Evolutionary conservation across 2,797 vertebrate species (phyloP).

Genomic region (Petrocephalus schoutedeni): DNA sequence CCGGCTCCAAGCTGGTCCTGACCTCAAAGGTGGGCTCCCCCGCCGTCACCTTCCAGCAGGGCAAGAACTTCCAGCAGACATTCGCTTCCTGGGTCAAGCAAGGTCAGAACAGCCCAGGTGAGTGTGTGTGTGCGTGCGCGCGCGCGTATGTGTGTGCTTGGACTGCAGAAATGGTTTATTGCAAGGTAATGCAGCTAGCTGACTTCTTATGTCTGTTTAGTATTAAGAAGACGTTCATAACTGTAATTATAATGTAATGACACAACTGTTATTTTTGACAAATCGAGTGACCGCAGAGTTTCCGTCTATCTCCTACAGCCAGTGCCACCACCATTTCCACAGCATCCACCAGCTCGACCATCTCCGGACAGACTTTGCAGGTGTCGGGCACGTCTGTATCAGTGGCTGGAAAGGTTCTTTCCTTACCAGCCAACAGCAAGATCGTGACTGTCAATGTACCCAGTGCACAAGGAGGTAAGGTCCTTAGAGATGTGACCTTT

Average conservation of each 20-base stretch:
- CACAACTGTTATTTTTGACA: neutral
- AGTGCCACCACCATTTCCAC: constrained; percentile 76
- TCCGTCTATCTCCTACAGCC: constrained; percentile 69
- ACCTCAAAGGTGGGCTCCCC: constrained; percentile 84
- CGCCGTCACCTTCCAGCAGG: constrained; percentile 86
- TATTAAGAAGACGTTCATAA: neutral
- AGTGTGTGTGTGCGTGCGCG: constrained; percentile 25
- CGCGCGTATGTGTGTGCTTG: neutral
- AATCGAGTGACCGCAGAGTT: neutral
- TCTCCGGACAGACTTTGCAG: constrained; percentile 84
- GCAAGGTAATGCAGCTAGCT: neutral
- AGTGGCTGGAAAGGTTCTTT: constrained; percentile 86
- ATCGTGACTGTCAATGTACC: constrained; percentile 91
- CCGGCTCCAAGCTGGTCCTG: constrained; percentile 87
- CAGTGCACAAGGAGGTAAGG: constrained; percentile 87
- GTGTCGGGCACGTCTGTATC: constrained; percentile 81
- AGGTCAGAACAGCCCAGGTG: constrained; percentile 80
- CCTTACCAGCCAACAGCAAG: constrained; percentile 92
- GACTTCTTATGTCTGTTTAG: neutral
- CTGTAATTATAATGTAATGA: neutral
- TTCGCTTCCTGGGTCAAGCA: constrained; percentile 98
- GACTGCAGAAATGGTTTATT: neutral
- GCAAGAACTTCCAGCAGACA: constrained; percentile 95
- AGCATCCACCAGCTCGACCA: constrained; percentile 72
- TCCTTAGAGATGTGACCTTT: constrained; percentile 12